phyloP scores from a whole-genome alignment of 2,113 vertebrate genomes.

The Nyctibius bracteatus region DNA sequence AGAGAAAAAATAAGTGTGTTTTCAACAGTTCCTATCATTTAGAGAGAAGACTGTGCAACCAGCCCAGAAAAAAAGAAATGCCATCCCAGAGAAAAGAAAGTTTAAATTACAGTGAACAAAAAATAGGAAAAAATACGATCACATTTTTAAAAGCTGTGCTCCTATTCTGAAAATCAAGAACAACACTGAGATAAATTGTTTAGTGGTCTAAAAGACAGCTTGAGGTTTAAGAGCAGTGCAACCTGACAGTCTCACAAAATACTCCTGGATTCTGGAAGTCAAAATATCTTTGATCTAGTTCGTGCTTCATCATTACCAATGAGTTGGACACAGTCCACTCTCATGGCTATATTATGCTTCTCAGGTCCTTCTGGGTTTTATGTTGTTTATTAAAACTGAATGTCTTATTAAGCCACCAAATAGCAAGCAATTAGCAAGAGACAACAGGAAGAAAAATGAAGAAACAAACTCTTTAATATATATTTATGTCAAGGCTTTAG shows the following conservation, averaged over 20 bases:
- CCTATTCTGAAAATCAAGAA: neutral
- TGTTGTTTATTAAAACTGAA: neutral
- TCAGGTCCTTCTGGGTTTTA: neutral
- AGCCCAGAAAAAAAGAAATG: neutral
- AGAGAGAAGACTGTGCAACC: neutral
- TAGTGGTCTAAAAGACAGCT: neutral
- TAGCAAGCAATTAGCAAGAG: neutral
- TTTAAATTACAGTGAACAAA: neutral
- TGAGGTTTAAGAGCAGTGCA: neutral
- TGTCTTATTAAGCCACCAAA: neutral
- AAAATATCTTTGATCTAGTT: neutral
- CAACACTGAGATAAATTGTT: neutral
- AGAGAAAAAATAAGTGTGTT: neutral
- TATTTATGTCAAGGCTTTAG: constrained; percentile 1
- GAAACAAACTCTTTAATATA: neutral
- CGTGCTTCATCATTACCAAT: neutral
- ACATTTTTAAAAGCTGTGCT: neutral
- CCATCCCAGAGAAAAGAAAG: neutral
- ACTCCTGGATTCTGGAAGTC: neutral
- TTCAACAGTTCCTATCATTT: neutral
- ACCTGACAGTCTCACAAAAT: neutral
- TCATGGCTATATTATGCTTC: neutral
- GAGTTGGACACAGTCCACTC: neutral
- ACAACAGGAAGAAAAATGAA: neutral
- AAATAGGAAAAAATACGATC: neutral